Conservation (phyloP, 2,888 invertebrate species). For the Caenorhabditis japonica region DNA sequence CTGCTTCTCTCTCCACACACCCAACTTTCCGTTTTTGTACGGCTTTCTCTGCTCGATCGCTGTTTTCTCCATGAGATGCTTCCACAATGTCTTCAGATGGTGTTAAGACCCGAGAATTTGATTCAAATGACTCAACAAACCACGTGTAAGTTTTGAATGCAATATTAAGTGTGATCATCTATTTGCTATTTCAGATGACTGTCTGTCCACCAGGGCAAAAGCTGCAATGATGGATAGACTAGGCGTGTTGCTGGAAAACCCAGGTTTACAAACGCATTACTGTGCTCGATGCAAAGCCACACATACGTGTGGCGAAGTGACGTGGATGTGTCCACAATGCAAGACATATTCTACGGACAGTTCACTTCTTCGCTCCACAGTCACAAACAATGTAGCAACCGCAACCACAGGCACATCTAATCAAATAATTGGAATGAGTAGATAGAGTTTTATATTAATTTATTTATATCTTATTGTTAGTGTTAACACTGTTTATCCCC, state of each 20-base stretch:
- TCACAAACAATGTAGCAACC: constrained; percentile 19
- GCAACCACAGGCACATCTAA: constrained; percentile 17
- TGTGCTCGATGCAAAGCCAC: constrained; percentile 73
- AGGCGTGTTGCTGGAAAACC: constrained; percentile 66
- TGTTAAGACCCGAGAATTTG: constrained; percentile 74
- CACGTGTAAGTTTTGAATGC: constrained; percentile 67
- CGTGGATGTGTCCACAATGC: constrained; percentile 76
- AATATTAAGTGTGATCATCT: constrained; percentile 3
- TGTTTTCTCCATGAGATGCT: constrained; percentile 77
- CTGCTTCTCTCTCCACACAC: constrained; percentile 72
- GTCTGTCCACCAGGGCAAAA: constrained; percentile 73
- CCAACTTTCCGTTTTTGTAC: constrained; percentile 76
- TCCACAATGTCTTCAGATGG: constrained; percentile 74
- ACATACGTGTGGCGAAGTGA: constrained; percentile 67
- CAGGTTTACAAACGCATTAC: constrained; percentile 72
- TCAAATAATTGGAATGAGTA: background rate
- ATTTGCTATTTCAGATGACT: constrained; percentile 72
- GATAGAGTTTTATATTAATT: background rate
- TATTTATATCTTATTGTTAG: no score
- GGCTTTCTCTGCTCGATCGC: constrained; percentile 76
- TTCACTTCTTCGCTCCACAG: constrained; percentile 51
- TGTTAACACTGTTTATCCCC: no score
- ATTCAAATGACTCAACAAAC: constrained; percentile 77
- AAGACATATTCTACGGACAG: constrained; percentile 73
- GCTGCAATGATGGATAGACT: constrained; percentile 77